These are phyloP conservation scores for Macrostomum lignano DNA, from an alignment of 1,140 invertebrate species.

Conservation along the genomic window DNA sequence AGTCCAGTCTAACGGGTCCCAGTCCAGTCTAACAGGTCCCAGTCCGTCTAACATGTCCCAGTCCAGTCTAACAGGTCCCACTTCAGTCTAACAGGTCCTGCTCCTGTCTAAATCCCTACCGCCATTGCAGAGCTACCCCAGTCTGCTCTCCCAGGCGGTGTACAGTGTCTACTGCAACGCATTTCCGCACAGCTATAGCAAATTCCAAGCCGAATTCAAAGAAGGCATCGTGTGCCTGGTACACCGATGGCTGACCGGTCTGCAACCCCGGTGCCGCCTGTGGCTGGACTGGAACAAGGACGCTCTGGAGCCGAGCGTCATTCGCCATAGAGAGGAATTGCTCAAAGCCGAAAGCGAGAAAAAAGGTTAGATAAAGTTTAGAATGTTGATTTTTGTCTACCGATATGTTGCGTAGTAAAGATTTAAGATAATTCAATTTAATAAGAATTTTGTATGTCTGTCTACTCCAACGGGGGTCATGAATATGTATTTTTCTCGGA, in stretches of 20 bases:
- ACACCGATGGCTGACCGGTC: slow-evolving; percentile 21
- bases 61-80: too few species aligned
- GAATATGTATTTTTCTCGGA: too few species aligned
- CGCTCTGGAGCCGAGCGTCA: slow-evolving; percentile 17
- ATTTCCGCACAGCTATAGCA: slow-evolving; percentile 20
- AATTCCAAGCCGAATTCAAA: slow-evolving; percentile 21
- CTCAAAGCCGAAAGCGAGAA: slow-evolving; percentile 16
- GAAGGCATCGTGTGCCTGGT: slow-evolving; percentile 14
- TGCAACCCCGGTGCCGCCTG: slow-evolving; percentile 7
- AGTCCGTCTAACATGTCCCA: too few species aligned
- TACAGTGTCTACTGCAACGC: slow-evolving; percentile 18
- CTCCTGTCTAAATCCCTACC: too few species aligned
- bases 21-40: too few species aligned
- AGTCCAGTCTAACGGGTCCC: too few species aligned
- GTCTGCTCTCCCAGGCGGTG: slow-evolving; percentile 16
- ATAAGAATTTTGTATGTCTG: too few species aligned
- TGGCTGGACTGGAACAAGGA: slow-evolving; percentile 17
- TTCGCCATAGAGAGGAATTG: slow-evolving; percentile 17
- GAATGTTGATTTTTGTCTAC: too few species aligned
- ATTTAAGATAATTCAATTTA: too few species aligned
- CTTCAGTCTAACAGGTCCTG: too few species aligned
- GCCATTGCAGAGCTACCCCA: slow-evolving; percentile 18
- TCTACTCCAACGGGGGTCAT: too few species aligned
- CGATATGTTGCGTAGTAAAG: too few species aligned
- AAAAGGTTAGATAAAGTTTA: slow-evolving; percentile 17